These are phyloP conservation scores for Tyria jacobaeae DNA, from an alignment of 2,888 invertebrate species.

Conservation along the genomic window DNA sequence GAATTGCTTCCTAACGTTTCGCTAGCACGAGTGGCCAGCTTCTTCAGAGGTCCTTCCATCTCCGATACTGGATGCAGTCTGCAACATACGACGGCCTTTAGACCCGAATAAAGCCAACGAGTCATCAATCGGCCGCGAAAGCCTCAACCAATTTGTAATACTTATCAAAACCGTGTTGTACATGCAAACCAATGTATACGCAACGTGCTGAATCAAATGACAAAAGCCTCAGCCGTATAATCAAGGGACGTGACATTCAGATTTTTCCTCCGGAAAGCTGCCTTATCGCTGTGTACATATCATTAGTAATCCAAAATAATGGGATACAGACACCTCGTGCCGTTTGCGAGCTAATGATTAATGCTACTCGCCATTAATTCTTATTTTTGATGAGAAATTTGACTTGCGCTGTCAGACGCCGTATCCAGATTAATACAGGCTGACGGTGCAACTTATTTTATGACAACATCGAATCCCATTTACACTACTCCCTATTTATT, in stretches of 20 bases:
- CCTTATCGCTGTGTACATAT: constrained; percentile 84
- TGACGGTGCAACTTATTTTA: constrained; percentile 83
- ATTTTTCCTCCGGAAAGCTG: constrained; percentile 74
- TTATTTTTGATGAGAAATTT: constrained; percentile 87
- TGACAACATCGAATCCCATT: constrained; percentile 62
- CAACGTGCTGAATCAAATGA: constrained; percentile 22
- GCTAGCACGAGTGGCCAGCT: too few relatives aligned
- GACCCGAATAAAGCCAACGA: too few relatives aligned
- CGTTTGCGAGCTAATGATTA: constrained; percentile 85
- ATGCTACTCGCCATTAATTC: constrained; percentile 85
- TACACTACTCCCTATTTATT: constrained; percentile 43
- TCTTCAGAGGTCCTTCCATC: too few relatives aligned
- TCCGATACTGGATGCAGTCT: too few relatives aligned
- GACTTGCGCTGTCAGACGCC: constrained; percentile 84
- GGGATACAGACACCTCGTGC: constrained; percentile 86
- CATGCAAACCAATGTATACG: constrained; percentile 15
- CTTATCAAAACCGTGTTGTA: constrained; percentile 5
- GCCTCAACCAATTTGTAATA: too few relatives aligned
- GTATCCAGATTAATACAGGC: constrained; percentile 85
- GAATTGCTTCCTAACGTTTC: too few relatives aligned
- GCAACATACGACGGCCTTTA: too few relatives aligned
- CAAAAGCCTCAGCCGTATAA: constrained; percentile 53
- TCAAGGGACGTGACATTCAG: constrained; percentile 72
- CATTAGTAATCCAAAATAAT: constrained; percentile 87
- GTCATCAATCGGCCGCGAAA: too few relatives aligned